phyloP scores from a whole-genome alignment of 2,113 vertebrate species.

The Engystomops pustulosus region DNA sequence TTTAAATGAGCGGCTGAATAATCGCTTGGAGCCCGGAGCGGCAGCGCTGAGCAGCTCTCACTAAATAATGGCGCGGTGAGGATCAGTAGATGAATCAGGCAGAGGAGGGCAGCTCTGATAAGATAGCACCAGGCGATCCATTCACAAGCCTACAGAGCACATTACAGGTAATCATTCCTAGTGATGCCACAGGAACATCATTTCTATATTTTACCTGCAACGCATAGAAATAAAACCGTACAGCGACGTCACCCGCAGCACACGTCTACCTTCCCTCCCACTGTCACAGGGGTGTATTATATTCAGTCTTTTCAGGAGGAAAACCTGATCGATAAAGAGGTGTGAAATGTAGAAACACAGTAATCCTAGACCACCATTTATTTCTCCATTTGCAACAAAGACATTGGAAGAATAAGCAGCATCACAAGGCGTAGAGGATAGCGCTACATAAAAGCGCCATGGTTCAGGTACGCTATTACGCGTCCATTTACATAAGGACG shows the following conservation, averaged over 20 bases:
- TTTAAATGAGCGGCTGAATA: slow-evolving; percentile 60
- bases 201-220: not conserved
- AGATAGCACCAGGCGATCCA: slow-evolving; percentile 25
- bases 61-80: slow-evolving; percentile 48
- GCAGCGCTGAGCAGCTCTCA: slow-evolving; percentile 42
- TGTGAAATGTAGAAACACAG: not conserved
- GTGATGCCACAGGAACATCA: too few species aligned
- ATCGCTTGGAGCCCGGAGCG: slow-evolving; percentile 25
- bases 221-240: not conserved
- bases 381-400: not conserved
- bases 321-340: not conserved
- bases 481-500: too few species aligned
- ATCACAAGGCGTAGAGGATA: not conserved
- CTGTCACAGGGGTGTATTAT: not conserved
- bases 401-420: not conserved
- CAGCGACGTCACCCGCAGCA: not conserved
- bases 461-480: too few species aligned
- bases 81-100: slow-evolving; percentile 40
- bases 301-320: not conserved
- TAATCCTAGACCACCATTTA: not conserved
- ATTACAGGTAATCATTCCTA: not conserved
- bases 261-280: not conserved
- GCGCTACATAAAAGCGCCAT: not conserved
- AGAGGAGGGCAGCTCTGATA: slow-evolving; percentile 7
- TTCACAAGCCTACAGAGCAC: not conserved